Evolutionary conservation across 2,888 invertebrate genomes (phyloP), one percentile per base, ranked within the genome.

Genomic region (Cosmia pyralina): DNA sequence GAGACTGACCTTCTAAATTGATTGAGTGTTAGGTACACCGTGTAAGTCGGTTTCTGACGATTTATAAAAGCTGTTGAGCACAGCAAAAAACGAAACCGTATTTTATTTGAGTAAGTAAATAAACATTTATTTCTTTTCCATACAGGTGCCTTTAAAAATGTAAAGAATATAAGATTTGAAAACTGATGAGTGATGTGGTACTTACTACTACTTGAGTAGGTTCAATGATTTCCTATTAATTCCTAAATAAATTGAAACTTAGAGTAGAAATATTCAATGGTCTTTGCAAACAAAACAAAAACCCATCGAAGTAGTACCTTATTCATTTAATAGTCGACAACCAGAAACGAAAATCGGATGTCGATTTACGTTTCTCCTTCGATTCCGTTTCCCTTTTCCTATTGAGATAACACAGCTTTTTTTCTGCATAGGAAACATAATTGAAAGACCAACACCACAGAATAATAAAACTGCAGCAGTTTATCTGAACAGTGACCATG

Each of bases 281-380:
- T 28, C 10, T 28, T 19, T 28, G 1, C 13, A 72, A 69, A 53
- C 1, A 64, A 71, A 75, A 64, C 0, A 58, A 58, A 46, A 59
- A 46, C 19, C 0, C 19, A 52, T 52, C n/a, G 10, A 22, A 58
- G 11, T 59, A 34, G 22, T 71, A 38, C 38, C 38, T 38, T 38
- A 38, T 38, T 38, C 34, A 50, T 80, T 80, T 77, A 50, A 60
- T 13, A 53, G 17, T 50, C 68, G 48, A 58, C 68, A 63, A 53
- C 53, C 70, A 70, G 69, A 79, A 71, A 72, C 59, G 78, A 75
- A 79, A 81, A 81, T 81, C 79, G 76, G 81, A 85, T 78, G 77
- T 83, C 78, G 81, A 81, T 81, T 81, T 77, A 79, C 70, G 72
- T 63, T 79, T 73, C 68, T 57, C 63, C 44, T 71, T 70, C 75